Base-by-base conservation (phyloP, 2,113 vertebrate species). In the Probosciger aterrimus region DNA sequence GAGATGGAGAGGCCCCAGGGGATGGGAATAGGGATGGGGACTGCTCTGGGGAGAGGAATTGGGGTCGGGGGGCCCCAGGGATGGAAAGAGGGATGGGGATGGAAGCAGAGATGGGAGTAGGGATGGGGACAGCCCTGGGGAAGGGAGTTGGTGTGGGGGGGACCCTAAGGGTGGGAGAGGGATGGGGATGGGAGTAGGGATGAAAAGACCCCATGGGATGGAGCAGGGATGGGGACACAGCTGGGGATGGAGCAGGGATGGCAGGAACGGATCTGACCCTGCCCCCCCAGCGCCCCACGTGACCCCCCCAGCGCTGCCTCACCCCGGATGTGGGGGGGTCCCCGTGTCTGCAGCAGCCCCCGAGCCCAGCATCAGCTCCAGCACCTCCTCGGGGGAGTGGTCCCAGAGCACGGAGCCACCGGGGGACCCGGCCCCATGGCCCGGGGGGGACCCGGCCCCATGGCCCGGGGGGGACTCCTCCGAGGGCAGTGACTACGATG, bases 361-460 rank as follows among this genome's bases (percentile, higher is more conserved):
- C 0, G 11, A 47, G 0, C 84, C 63, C 0, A 46, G 90, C 0
- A 78, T 94, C 88, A 97, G 97, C 90, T 98, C 98, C 86, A 98
- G 98, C 95, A 98, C 98, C 47, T 98, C 98, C 1, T 98, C 98
- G 0, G 98, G 97, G 13, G 97, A 98, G 31, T 98, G 98, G 97
- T 98, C 98, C 9, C 86, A 88, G 31, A 43, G 39, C 24, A 2
- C 0, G 2, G 47, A 91, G n/a, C 10, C 44, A 0, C 18, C 50
- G 0, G 1, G 7, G 39, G 39, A 92, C 43, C 43, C 43, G 6
- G 16, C 43, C 43, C 43, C 43, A 44, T 44, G 43, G 43, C 16
- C 43, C 7, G 7, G 4, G 43, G 43, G 43, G 43, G 43, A 17
- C 55, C 55, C 19, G 1, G 55, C 55, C 33, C 55, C 52, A 55